Evolutionary conservation across 2,797 vertebrate genomes (phyloP).

Genomic region (Diplodus puntazzo): DNA sequence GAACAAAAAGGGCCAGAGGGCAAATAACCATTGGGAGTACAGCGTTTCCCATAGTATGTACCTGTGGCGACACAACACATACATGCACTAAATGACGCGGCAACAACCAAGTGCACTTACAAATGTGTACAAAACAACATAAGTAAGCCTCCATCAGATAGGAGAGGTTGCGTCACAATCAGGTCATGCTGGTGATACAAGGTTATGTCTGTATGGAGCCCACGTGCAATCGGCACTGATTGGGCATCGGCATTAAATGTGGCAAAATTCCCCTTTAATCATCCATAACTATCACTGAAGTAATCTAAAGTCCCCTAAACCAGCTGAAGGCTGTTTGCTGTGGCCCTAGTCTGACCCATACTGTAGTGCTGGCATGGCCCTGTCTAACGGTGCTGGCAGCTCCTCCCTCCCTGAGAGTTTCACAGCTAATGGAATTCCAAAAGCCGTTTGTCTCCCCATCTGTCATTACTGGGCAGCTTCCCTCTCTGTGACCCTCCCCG

Average conservation of each 20-base stretch:
- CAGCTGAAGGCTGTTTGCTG: conserved; percentile 28
- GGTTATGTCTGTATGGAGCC: background rate
- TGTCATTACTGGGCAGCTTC: conserved; percentile 73
- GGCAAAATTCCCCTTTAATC: background rate
- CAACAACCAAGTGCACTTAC: too few species aligned
- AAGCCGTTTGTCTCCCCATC: conserved; percentile 67
- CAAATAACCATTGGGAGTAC: background rate
- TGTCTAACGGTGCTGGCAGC: conserved; percentile 46
- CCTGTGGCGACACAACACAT: too few species aligned
- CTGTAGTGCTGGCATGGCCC: conserved; percentile 48
- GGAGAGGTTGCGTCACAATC: too few species aligned
- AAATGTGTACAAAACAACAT: too few species aligned
- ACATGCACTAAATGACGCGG: too few species aligned
- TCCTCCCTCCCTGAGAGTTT: conserved; percentile 52
- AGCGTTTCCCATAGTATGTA: too few species aligned
- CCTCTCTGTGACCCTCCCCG: conserved; percentile 55
- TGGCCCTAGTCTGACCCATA: conserved; percentile 48
- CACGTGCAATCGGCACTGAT: background rate
- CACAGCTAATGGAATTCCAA: conserved; percentile 65
- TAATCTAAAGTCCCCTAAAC: conserved; percentile 29
- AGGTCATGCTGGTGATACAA: too few species aligned
- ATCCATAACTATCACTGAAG: conserved; percentile 31
- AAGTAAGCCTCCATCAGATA: too few species aligned
- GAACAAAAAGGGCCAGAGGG: background rate
- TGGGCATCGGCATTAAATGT: background rate